These are phyloP conservation scores for Schlechtendalia chinensis DNA, from an alignment of 1,140 invertebrate species.

Conservation along the genomic window DNA sequence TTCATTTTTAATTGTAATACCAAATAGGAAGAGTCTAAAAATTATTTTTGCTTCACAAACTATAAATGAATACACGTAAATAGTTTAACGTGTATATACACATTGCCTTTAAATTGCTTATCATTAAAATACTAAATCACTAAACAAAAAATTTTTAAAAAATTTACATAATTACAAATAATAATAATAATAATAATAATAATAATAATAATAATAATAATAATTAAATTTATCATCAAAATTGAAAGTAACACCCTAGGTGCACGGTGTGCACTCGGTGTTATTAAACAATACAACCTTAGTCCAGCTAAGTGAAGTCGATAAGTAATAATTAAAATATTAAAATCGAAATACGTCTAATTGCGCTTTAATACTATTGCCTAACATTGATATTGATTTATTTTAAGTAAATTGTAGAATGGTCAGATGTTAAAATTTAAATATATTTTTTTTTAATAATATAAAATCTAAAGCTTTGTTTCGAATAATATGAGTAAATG, in stretches of 20 bases:
- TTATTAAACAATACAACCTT: too few species aligned
- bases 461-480: too few species aligned
- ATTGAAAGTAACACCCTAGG: too few species aligned
- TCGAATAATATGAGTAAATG: too few species aligned
- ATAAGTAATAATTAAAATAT: slow-evolving; percentile 25
- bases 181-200: neutral
- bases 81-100: slow-evolving; percentile 23
- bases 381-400: slow-evolving; percentile 39
- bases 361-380: slow-evolving; percentile 22
- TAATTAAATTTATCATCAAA: too few species aligned
- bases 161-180: slow-evolving; percentile 9
- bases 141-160: neutral
- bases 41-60: slow-evolving; percentile 31
- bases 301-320: too few species aligned
- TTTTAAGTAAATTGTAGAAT: too few species aligned
- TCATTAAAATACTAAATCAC: neutral
- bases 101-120: slow-evolving; percentile 17
- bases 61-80: slow-evolving; percentile 19
- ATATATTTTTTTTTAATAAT: too few species aligned
- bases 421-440: too few species aligned
- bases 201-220: too few species aligned
- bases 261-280: too few species aligned
- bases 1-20: slow-evolving; percentile 46
- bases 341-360: slow-evolving; percentile 14
- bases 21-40: slow-evolving; percentile 44